phyloP scores from a whole-genome alignment of 2,888 invertebrate genomes.

The Proisotoma minuta region DNA sequence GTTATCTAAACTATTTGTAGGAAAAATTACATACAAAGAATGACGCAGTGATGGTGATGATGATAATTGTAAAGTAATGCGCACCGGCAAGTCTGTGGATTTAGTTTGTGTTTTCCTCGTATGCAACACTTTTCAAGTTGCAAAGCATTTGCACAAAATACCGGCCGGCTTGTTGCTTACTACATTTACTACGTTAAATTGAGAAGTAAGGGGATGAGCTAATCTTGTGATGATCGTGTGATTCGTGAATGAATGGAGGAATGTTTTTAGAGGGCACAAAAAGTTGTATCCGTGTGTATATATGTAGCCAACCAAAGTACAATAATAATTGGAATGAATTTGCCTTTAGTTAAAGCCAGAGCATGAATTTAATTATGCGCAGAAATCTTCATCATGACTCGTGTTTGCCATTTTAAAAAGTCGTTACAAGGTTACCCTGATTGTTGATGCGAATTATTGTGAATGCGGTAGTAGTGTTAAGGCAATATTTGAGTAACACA shows the following conservation, averaged over 20 bases:
- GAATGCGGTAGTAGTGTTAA: not conserved
- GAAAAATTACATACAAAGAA: not conserved
- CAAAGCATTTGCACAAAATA: not conserved
- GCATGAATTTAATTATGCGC: conserved; percentile 1
- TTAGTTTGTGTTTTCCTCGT: not conserved
- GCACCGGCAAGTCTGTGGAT: not conserved
- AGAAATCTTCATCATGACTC: not conserved
- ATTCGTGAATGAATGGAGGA: not conserved
- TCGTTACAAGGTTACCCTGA: not conserved
- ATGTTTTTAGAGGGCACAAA: not conserved
- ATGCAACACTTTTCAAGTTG: not conserved
- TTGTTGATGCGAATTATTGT: not conserved
- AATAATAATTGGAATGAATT: too few relatives aligned
- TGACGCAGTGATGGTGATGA: not conserved
- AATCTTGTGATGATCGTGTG: not conserved
- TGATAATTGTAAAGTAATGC: not conserved
- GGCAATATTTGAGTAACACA: too few relatives aligned
- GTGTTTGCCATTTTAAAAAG: conserved; percentile 1
- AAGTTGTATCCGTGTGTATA: too few relatives aligned
- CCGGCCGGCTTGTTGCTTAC: conserved; percentile 14
- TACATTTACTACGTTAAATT: too few relatives aligned
- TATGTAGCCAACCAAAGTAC: too few relatives aligned
- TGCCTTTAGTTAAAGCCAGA: too few relatives aligned
- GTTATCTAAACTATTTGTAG: too few relatives aligned
- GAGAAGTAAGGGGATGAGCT: not conserved